Conservation (phyloP, 2,888 invertebrate genomes). For the Kuschelorhynchus macadamiae region DNA sequence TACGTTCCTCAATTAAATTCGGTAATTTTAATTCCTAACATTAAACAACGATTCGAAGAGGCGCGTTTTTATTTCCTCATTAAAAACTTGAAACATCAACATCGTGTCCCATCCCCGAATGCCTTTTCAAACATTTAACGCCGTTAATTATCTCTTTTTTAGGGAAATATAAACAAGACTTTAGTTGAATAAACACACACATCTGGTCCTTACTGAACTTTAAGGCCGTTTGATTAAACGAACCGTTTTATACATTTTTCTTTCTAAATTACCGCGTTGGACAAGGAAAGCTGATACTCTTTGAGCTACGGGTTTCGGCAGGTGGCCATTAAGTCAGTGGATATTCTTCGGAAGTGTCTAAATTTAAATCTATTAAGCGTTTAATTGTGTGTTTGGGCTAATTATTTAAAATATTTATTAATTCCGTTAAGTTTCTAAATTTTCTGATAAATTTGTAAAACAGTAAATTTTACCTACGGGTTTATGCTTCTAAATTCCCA, state of each 20-base stretch:
- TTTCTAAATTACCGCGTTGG: constrained; percentile 12
- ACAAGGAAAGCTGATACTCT: neutral
- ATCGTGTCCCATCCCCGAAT: constrained; percentile 11
- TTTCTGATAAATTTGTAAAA: too few species aligned
- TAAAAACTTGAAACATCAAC: constrained; percentile 33
- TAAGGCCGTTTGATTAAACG: neutral
- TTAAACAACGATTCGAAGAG: constrained; percentile 26
- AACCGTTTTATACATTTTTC: neutral
- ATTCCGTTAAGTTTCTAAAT: neutral
- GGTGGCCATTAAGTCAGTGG: constrained; percentile 19
- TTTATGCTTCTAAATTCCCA: too few species aligned
- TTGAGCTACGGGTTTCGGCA: neutral
- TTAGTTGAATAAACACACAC: constrained; percentile 30
- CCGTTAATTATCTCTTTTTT: constrained; percentile 40
- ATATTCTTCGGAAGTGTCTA: constrained; percentile 18
- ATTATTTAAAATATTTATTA: constrained; percentile 17
- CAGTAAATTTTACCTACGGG: too few species aligned
- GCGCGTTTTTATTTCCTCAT: constrained; percentile 32
- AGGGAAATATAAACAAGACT: constrained; percentile 31
- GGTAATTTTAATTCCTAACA: constrained; percentile 23
- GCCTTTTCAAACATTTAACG: constrained; percentile 32
- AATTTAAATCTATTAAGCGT: constrained; percentile 23
- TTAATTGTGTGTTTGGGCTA: constrained; percentile 20
- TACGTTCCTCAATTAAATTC: constrained; percentile 16
- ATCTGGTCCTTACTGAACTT: neutral